Evolutionary conservation across 2,888 invertebrate species (phyloP).

Genomic region (Odontothrips loti): DNA sequence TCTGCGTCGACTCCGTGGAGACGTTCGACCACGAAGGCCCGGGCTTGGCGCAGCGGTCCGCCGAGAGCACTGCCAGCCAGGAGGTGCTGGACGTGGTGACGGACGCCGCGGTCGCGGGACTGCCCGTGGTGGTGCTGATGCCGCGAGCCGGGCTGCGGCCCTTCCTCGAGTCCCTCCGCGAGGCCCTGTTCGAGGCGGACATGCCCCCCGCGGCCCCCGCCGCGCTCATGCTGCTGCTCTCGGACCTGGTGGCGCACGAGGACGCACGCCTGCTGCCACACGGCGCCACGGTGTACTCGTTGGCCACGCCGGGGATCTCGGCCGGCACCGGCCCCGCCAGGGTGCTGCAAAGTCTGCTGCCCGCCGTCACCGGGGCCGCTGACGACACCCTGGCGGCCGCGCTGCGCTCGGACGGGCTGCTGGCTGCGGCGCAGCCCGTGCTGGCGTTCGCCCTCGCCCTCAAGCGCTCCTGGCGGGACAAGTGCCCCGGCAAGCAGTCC

Average conservation of each 20-base stretch:
- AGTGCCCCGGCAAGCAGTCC: slow-evolving; percentile 37
- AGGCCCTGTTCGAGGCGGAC: slow-evolving; percentile 16
- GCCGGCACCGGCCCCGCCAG: neutral
- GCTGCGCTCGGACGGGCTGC: slow-evolving; percentile 34
- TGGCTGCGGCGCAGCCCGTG: slow-evolving; percentile 40
- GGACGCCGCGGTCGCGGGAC: neutral
- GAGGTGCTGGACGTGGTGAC: slow-evolving; percentile 3
- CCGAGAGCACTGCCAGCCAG: neutral
- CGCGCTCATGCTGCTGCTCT: slow-evolving; percentile 20
- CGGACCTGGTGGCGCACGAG: slow-evolving; percentile 7
- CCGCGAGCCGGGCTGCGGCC: neutral
- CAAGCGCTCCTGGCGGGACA: slow-evolving; percentile 41
- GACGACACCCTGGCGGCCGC: neutral
- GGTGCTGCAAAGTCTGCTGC: neutral
- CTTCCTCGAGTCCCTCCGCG: slow-evolving; percentile 14
- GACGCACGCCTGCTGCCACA: neutral
- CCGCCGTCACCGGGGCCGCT: neutral
- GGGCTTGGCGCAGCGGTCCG: neutral
- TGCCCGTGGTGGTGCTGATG: slow-evolving; percentile 21
- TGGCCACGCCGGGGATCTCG: neutral
- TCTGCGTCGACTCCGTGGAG: slow-evolving; percentile 15
- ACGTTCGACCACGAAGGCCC: neutral
- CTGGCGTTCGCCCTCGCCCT: slow-evolving; percentile 42
- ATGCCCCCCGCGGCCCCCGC: slow-evolving; percentile 7
- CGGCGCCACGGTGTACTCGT: slow-evolving; percentile 21